These are phyloP conservation scores for Empis stercorea DNA, from an alignment of 2,888 invertebrate genomes.

Conservation along the genomic window DNA sequence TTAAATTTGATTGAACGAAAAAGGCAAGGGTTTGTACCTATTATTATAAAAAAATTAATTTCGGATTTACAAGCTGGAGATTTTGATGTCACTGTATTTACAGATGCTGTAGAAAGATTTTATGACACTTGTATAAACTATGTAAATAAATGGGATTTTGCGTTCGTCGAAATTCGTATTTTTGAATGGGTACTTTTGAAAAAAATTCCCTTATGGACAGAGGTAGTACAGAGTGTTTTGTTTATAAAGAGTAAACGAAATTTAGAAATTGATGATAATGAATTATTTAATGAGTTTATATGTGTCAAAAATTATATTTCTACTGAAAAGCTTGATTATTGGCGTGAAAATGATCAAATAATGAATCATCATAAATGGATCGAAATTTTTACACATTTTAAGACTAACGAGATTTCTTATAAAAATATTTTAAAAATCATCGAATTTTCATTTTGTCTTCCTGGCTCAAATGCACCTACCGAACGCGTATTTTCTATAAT, in stretches of 20 bases:
- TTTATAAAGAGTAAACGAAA: background rate
- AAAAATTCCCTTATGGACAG: background rate
- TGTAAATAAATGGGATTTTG: background rate
- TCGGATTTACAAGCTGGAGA: background rate
- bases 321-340: background rate
- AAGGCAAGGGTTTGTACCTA: background rate
- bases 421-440: too few relatives aligned
- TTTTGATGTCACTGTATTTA: background rate
- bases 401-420: background rate
- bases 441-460: too few relatives aligned
- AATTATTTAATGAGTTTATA: background rate
- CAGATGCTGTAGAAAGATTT: background rate
- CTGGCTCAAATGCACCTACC: too few relatives aligned
- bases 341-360: background rate
- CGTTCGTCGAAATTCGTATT: background rate
- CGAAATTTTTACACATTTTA: background rate
- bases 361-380: background rate
- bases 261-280: background rate
- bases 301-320: background rate
- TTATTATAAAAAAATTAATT: background rate
- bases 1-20: background rate
- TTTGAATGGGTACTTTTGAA: background rate
- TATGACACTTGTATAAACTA: background rate
- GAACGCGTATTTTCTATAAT: too few relatives aligned
- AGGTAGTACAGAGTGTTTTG: background rate